Evolutionary conservation across 1,140 invertebrate species (phyloP).

Genomic region (Drosophila eugracilis): DNA sequence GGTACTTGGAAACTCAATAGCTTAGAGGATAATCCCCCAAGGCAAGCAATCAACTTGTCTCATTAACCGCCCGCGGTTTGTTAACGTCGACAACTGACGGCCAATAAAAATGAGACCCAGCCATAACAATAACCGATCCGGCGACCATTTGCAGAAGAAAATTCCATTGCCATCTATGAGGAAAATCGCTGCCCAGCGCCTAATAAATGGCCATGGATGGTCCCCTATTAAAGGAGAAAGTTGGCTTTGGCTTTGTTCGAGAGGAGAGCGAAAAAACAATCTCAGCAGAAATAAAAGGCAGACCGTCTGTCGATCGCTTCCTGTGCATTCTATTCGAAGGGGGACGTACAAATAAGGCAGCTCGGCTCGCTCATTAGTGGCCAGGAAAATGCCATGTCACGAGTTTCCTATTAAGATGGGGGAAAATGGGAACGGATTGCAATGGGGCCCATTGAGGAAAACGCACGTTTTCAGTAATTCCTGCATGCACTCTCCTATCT

Average conservation of each 20-base stretch:
- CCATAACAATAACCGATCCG: slow-evolving; percentile 50
- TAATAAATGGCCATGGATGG: slow-evolving; percentile 55
- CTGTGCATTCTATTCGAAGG: slow-evolving; percentile 46
- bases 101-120: slow-evolving; percentile 39
- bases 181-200: slow-evolving; percentile 40
- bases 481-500: slow-evolving; percentile 10
- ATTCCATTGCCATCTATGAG: slow-evolving; percentile 33
- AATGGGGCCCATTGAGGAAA: slow-evolving; percentile 47
- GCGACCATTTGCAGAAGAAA: slow-evolving; percentile 33
- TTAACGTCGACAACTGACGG: slow-evolving; percentile 19
- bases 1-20: background rate
- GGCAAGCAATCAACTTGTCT: slow-evolving; percentile 33
- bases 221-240: slow-evolving; percentile 67
- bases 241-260: slow-evolving; percentile 12
- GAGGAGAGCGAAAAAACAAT: slow-evolving; percentile 22
- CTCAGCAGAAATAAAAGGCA: slow-evolving; percentile 31
- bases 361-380: slow-evolving; percentile 66
- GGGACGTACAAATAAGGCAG: slow-evolving; percentile 51
- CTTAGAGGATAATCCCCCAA: slow-evolving; percentile 18
- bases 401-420: slow-evolving; percentile 60
- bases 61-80: slow-evolving; percentile 45
- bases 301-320: slow-evolving; percentile 37
- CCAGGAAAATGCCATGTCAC: slow-evolving; percentile 65
- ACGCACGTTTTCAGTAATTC: slow-evolving; percentile 37
- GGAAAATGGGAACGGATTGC: slow-evolving; percentile 22